Conservation (phyloP, 2,888 invertebrate species). For the Drosophila melanocephala region DNA sequence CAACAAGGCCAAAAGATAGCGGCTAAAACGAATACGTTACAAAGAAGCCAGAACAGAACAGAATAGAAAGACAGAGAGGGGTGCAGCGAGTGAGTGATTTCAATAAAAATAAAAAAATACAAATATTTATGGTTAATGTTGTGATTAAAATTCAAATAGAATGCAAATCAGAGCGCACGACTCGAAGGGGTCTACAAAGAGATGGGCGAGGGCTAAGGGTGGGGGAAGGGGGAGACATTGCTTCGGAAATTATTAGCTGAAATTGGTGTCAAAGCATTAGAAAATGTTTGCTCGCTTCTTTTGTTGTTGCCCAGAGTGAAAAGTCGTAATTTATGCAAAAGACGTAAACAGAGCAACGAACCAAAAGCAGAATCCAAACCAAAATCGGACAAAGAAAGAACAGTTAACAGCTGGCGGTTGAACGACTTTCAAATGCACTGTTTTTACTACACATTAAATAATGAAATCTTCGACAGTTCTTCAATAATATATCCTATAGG, state of each 20-base stretch:
- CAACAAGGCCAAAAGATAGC: slow-evolving; percentile 56
- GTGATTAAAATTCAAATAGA: slow-evolving; percentile 78
- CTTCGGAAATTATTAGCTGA: slow-evolving; percentile 75
- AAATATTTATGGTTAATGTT: slow-evolving; percentile 74
- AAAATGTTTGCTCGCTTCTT: slow-evolving; percentile 48
- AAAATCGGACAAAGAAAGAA: slow-evolving; percentile 18
- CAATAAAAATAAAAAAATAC: slow-evolving; percentile 60
- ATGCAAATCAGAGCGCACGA: slow-evolving; percentile 72
- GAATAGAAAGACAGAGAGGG: background rate
- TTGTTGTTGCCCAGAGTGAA: slow-evolving; percentile 36
- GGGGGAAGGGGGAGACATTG: slow-evolving; percentile 12
- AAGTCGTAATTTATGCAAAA: slow-evolving; percentile 76
- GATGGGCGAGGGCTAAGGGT: background rate
- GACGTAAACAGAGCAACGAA: slow-evolving; percentile 74
- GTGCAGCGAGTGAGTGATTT: slow-evolving; percentile 7
- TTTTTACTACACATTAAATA: background rate
- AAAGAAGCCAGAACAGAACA: slow-evolving; percentile 17
- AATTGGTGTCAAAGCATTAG: slow-evolving; percentile 74
- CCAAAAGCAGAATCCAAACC: slow-evolving; percentile 40
- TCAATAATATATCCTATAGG: background rate
- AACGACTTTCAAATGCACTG: slow-evolving; percentile 9
- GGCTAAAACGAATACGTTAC: slow-evolving; percentile 18
- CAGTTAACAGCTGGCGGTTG: background rate
- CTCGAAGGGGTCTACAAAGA: slow-evolving; percentile 29
- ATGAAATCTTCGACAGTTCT: background rate